Evolutionary conservation across 2,113 vertebrate genomes (phyloP).

Genomic region (Neotragus pygmaeus): DNA sequence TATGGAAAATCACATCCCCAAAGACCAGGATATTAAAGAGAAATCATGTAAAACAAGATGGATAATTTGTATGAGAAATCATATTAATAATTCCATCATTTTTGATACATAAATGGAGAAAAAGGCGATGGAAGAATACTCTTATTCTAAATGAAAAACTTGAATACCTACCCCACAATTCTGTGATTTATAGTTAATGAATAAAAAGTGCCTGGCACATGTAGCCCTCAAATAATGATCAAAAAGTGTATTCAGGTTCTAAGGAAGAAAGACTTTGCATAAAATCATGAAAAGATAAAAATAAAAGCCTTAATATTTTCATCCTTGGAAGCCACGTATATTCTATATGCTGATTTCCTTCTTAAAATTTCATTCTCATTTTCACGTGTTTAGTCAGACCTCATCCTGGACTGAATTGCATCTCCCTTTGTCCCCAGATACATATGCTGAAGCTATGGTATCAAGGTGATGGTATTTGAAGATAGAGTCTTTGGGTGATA

Average conservation of each 20-base stretch:
- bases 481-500: not conserved
- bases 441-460: not conserved
- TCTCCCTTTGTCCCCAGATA: not conserved
- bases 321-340: not conserved
- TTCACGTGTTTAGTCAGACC: not conserved
- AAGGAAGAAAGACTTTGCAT: not conserved
- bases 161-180: not conserved
- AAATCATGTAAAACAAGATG: not conserved
- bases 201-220: not conserved
- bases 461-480: not conserved
- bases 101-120: not conserved
- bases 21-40: not conserved
- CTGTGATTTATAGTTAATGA: not conserved
- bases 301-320: not conserved
- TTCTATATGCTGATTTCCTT: not conserved
- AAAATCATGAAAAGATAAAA: not conserved
- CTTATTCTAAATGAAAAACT: not conserved
- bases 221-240: not conserved
- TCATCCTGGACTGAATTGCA: not conserved
- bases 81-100: not conserved
- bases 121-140: not conserved
- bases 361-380: not conserved
- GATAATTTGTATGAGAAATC: not conserved
- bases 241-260: not conserved
- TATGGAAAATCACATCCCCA: not conserved